Evolutionary conservation across 2,113 vertebrate genomes (phyloP), one percentile per base, ranked within the genome.

Genomic region (Bos javanicus): DNA sequence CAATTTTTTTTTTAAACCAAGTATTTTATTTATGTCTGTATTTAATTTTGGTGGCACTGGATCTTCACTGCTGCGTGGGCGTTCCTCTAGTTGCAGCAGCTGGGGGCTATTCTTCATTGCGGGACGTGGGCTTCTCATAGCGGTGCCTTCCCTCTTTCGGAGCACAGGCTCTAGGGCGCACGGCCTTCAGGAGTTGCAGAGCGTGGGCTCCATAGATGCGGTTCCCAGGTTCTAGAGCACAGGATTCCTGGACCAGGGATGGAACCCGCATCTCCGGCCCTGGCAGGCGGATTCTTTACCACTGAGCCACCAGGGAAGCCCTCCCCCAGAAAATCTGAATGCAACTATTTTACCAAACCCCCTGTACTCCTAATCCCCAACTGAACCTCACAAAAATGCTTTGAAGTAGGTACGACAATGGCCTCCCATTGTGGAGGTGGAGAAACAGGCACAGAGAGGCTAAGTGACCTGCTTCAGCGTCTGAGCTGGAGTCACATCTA

Each of bases 201-300:
- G 19, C 0, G 1, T 23, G n/a, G 67, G n/a, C 67, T 71, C 67
- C 2, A 0, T 23, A 71, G 10, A 71, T 12, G 5, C 19, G 0
- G 67, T 39, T 23, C 67, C n/a, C 71, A 26, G 71, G 71, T 12
- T 76, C 23, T 14, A 43, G 39, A 43, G 39, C 23, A 43, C 71
- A 76, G 39, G 71, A 39, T 43, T 76, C 71, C 36, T 7, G 71
- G 71, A 76, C 36, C 39, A 76, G 71, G 71, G 39, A 76, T 76
- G 71, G 39, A 76, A 15, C 21, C 71, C 71, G 0, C 23, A 0
- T 76, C 71, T 43, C 6, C 71, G 1, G 39, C 71, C 39, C 36
- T 74, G 39, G 71, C 6, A 26, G 39, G 71, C 13, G 3, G 39
- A 43, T 76, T 76, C 71, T 43, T 43, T 12, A 43, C 23, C 39